Conservation (phyloP, 2,888 invertebrate genomes). For the Hemicrepidius hirtus region DNA sequence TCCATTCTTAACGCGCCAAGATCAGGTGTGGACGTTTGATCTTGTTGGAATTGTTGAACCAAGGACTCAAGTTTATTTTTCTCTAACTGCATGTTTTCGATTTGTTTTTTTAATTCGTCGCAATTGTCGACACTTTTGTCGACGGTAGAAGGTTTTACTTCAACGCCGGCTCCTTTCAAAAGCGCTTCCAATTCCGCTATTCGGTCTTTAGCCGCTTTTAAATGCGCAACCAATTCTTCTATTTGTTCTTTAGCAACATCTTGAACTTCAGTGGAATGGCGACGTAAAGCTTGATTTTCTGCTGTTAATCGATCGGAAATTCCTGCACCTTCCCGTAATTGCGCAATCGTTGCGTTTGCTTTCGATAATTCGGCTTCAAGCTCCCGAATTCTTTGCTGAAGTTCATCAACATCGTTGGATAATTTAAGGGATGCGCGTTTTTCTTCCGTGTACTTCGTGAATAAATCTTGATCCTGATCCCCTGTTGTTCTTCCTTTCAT, state of each 20-base stretch:
- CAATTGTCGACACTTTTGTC: slow-evolving; percentile 2
- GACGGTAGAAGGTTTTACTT: background rate
- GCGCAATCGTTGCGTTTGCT: slow-evolving; percentile 35
- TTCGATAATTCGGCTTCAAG: slow-evolving; percentile 56
- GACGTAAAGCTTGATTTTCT: slow-evolving; percentile 67
- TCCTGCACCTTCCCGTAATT: background rate
- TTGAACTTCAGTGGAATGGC: slow-evolving; percentile 66
- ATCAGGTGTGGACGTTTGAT: background rate
- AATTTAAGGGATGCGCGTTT: slow-evolving; percentile 9
- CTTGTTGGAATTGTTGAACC: background rate
- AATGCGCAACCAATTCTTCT: slow-evolving; percentile 62
- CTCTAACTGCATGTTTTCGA: slow-evolving; percentile 2
- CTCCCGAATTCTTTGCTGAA: slow-evolving; percentile 28
- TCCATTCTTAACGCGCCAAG: background rate
- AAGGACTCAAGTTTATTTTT: background rate
- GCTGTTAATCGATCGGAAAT: slow-evolving; percentile 45
- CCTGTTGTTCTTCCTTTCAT: background rate
- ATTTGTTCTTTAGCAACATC: slow-evolving; percentile 67
- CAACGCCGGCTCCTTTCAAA: background rate
- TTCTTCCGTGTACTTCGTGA: slow-evolving; percentile 4
- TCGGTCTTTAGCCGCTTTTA: slow-evolving; percentile 60
- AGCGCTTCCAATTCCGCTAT: slow-evolving; percentile 58
- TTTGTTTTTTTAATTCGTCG: slow-evolving; percentile 6
- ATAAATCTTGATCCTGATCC: slow-evolving; percentile 1
- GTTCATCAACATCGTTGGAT: background rate